Evolutionary conservation across 2,797 vertebrate genomes (phyloP).

Genomic region (Notoglanidium macrostoma): DNA sequence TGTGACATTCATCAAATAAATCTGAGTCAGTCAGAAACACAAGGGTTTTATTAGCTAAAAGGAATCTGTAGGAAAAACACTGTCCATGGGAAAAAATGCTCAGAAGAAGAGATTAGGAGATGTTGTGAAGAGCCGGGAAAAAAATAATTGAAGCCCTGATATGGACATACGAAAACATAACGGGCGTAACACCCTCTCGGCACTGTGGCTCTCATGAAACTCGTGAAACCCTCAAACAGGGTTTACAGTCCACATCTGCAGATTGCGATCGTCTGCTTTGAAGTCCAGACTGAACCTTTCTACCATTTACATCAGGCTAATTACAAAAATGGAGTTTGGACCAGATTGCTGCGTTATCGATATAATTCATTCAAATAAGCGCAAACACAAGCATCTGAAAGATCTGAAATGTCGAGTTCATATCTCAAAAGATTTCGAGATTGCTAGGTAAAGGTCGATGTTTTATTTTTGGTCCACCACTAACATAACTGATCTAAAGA

Average conservation of each 20-base stretch:
- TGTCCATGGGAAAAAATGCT: background rate
- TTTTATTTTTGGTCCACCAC: background rate
- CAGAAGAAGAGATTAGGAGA: background rate
- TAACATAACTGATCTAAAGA: background rate
- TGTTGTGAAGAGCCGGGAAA: background rate
- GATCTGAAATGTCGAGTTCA: background rate
- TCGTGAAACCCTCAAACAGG: constrained; percentile 5
- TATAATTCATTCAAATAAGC: constrained; percentile 10
- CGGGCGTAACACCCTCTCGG: background rate
- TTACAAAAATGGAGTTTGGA: constrained; percentile 30
- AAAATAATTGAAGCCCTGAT: constrained; percentile 18
- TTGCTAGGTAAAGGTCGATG: background rate
- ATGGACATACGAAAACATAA: constrained; percentile 10
- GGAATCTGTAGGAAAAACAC: background rate
- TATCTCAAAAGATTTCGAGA: constrained; percentile 8
- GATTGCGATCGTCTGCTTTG: constrained; percentile 28
- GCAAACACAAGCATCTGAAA: constrained; percentile 16
- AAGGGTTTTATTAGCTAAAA: constrained; percentile 17
- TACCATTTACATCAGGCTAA: constrained; percentile 24
- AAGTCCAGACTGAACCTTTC: constrained; percentile 9
- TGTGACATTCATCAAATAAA: constrained; percentile 19
- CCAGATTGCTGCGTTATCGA: constrained; percentile 24
- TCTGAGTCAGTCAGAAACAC: constrained; percentile 16
- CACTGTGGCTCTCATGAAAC: background rate
- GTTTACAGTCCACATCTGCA: constrained; percentile 29